phyloP scores from a whole-genome alignment of 2,797 vertebrate genomes.

The Crenuchus spilurus region DNA sequence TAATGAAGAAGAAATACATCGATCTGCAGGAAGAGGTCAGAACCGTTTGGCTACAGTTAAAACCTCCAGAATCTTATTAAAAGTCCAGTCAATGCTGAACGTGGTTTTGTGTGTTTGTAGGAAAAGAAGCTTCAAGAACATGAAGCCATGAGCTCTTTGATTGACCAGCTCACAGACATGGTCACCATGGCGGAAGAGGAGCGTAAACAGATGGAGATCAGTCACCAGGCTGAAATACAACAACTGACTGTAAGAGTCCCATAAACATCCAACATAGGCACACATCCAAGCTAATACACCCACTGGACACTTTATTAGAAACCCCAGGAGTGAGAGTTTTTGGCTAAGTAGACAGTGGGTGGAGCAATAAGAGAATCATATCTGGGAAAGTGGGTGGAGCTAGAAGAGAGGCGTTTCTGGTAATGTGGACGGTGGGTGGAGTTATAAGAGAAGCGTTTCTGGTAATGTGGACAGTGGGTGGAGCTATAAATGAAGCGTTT shows the following conservation, averaged over 20 bases:
- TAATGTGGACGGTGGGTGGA: no score
- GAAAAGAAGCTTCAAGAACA: conserved; percentile 49
- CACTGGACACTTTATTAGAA: background rate
- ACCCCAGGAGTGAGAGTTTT: no score
- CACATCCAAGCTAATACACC: background rate
- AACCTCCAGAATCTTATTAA: background rate
- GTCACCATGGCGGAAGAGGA: conserved; percentile 42
- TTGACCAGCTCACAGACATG: conserved; percentile 38
- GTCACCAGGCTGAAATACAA: conserved; percentile 41
- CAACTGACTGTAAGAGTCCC: background rate
- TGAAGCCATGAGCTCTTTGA: conserved; percentile 41
- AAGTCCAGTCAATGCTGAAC: background rate
- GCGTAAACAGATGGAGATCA: conserved; percentile 40
- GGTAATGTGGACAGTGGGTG: no score
- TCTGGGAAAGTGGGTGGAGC: no score
- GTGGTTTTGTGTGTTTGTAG: conserved; percentile 26
- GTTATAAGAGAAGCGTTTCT: no score
- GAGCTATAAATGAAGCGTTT: background rate
- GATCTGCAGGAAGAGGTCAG: conserved; percentile 63
- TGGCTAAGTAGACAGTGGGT: no score
- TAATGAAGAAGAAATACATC: conserved; percentile 47
- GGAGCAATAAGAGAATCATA: no score
- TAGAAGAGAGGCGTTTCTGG: no score
- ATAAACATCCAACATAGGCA: no score
- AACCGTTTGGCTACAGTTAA: background rate